phyloP scores from a whole-genome alignment of 2,113 vertebrate species.

The Panthera leo region DNA sequence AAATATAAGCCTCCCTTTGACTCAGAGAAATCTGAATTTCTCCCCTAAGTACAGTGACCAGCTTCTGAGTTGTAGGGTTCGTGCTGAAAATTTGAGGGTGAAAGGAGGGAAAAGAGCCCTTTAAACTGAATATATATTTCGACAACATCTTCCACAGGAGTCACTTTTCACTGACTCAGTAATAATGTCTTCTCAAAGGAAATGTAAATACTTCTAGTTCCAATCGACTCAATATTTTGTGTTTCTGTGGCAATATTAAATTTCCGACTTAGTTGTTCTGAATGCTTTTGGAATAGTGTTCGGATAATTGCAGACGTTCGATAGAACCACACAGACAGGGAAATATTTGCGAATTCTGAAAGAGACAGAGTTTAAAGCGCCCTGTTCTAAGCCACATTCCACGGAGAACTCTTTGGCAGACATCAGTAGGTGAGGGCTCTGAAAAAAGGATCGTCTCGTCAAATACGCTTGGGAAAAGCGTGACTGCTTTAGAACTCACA shows the following conservation, averaged over 20 bases:
- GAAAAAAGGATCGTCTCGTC: too few relatives aligned
- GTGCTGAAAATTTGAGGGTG: background rate
- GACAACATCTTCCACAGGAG: background rate
- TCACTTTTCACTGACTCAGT: background rate
- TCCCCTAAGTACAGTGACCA: background rate
- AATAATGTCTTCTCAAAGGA: background rate
- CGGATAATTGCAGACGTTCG: background rate
- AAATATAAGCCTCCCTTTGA: background rate
- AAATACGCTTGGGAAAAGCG: too few relatives aligned
- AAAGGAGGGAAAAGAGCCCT: background rate
- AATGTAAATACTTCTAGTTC: background rate
- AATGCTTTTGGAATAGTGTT: background rate
- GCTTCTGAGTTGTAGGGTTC: background rate
- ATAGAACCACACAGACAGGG: too few relatives aligned
- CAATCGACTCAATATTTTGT: background rate
- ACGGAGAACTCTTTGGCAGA: too few relatives aligned
- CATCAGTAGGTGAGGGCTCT: too few relatives aligned
- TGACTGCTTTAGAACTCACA: too few relatives aligned
- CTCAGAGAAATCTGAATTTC: background rate
- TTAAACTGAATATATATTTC: background rate
- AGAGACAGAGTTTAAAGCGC: too few relatives aligned
- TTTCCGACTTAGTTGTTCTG: background rate
- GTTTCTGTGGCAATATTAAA: background rate
- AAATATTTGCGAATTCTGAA: too few relatives aligned
- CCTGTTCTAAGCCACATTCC: too few relatives aligned